phyloP scores from a whole-genome alignment of 2,888 invertebrate genomes.

The Rhopalosiphum nymphaeae region DNA sequence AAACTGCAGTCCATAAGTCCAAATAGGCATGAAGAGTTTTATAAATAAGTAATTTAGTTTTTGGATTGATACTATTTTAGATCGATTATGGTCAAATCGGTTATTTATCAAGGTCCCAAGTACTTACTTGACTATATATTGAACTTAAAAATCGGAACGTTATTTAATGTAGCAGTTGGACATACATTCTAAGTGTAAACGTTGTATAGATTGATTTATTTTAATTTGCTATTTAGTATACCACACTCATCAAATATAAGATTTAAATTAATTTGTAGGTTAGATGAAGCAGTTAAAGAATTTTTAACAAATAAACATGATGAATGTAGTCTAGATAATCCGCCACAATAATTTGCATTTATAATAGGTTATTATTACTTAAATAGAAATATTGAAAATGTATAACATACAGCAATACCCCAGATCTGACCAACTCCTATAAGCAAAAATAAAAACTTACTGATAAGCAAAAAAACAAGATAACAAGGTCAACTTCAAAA shows the following conservation, averaged over 20 bases:
- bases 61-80: not conserved
- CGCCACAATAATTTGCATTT: not conserved
- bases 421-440: not conserved
- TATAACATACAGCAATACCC: not conserved
- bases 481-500: not conserved
- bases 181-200: conserved; percentile 7
- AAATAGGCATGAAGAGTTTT: not conserved
- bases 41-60: not conserved
- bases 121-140: conserved; percentile 6
- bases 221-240: not conserved
- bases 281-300: conserved; percentile 5
- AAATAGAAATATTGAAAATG: not conserved
- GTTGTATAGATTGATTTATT: not conserved
- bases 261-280: conserved; percentile 5
- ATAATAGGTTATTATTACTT: not conserved
- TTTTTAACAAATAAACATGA: not conserved
- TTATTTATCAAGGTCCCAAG: not conserved
- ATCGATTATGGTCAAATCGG: not conserved
- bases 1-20: no score
- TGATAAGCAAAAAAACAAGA: not conserved
- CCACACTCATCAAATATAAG: not conserved
- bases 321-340: not conserved
- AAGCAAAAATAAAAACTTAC: not conserved
- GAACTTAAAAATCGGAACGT: not conserved
- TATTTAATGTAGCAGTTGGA: not conserved